phyloP scores from a whole-genome alignment of 2,797 vertebrate species.

The Xenopus petersii region DNA sequence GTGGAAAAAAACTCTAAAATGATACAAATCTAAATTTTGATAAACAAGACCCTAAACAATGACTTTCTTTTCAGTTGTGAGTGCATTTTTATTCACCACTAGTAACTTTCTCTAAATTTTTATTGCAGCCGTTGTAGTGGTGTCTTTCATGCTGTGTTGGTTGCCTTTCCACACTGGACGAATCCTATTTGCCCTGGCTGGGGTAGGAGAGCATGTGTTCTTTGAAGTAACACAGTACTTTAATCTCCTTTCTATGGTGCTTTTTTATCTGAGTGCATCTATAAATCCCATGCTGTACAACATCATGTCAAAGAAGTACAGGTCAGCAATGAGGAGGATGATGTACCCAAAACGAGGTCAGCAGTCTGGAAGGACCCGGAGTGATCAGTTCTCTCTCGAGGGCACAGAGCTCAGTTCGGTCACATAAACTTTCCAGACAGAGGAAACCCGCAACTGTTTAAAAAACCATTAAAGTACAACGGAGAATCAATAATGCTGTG shows the following conservation, averaged over 20 bases:
- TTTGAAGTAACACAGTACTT: conserved; percentile 75
- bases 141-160: conserved; percentile 78
- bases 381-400: conserved; percentile 17
- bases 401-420: conserved; percentile 42
- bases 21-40: too few relatives aligned
- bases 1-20: too few relatives aligned
- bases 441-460: too few relatives aligned
- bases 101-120: not conserved
- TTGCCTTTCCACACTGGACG: conserved; percentile 76
- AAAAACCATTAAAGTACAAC: not conserved
- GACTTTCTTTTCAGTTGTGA: too few relatives aligned
- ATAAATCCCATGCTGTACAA: conserved; percentile 76
- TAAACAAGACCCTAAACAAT: too few relatives aligned
- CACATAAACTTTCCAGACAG: conserved; percentile 2
- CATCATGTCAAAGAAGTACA: conserved; percentile 70
- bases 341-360: conserved; percentile 29
- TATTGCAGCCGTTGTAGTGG: conserved; percentile 69
- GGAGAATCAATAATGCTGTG: too few relatives aligned
- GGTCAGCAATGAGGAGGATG: conserved; percentile 63
- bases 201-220: conserved; percentile 26
- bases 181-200: conserved; percentile 63
- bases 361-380: conserved; percentile 17
- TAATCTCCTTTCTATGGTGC: conserved; percentile 71
- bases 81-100: too few relatives aligned
- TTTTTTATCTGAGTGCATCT: conserved; percentile 76